These are phyloP conservation scores for Connochaetes taurinus DNA, from an alignment of 2,113 vertebrate genomes.

Conservation along the genomic window DNA sequence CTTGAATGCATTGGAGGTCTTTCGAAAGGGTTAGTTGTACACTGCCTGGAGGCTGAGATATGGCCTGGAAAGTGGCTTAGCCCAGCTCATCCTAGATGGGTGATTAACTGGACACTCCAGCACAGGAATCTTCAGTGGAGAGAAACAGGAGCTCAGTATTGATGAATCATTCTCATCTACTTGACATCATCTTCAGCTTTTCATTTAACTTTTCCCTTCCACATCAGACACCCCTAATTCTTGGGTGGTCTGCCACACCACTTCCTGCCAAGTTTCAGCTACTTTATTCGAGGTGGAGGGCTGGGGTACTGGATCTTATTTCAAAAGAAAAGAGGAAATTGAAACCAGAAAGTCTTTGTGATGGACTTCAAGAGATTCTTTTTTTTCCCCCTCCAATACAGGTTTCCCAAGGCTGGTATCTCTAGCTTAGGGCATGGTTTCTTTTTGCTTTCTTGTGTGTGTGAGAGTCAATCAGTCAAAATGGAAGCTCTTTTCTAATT, in stretches of 20 bases:
- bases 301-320: constrained; percentile 58
- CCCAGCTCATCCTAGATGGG: neutral
- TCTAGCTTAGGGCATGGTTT: neutral
- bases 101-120: neutral
- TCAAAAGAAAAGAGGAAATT: constrained; percentile 68
- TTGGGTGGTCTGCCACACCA: constrained; percentile 52
- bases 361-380: neutral
- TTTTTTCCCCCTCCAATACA: neutral
- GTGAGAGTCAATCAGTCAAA: constrained; percentile 20
- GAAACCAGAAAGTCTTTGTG: constrained; percentile 58
- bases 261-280: constrained; percentile 35
- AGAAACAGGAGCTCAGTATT: neutral
- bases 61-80: neutral
- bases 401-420: neutral
- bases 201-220: constrained; percentile 10
- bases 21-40: neutral
- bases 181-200: constrained; percentile 42
- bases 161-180: neutral
- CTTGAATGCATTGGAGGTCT: neutral
- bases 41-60: neutral
- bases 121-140: neutral
- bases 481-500: constrained; percentile 49
- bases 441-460: neutral
- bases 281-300: constrained; percentile 33
- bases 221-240: neutral